These are phyloP conservation scores for Pholis gunnellus DNA, from an alignment of 2,113 vertebrate species.

Conservation along the genomic window DNA sequence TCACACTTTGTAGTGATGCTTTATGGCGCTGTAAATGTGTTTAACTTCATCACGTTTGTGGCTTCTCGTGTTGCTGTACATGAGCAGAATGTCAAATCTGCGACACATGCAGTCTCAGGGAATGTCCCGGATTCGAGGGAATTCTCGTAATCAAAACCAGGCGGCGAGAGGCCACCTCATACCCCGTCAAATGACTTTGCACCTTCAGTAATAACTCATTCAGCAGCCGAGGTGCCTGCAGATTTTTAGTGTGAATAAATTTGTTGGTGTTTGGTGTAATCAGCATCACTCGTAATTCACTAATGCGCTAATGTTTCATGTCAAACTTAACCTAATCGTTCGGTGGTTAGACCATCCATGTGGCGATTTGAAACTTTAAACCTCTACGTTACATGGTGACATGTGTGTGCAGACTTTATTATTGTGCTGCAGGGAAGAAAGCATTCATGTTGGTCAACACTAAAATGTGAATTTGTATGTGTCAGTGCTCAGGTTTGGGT, in stretches of 20 bases:
- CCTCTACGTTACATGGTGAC: background rate
- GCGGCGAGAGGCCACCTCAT: conserved; percentile 25
- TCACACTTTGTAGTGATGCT: conserved; percentile 12
- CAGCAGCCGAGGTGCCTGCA: background rate
- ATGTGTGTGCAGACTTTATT: too few relatives aligned
- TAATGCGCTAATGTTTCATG: conserved; percentile 13
- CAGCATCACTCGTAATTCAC: conserved; percentile 30
- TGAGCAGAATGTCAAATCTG: conserved; percentile 28
- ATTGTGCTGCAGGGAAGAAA: too few relatives aligned
- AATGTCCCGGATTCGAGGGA: conserved; percentile 23
- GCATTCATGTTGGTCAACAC: background rate
- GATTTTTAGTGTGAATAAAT: conserved; percentile 15
- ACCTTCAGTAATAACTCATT: conserved; percentile 31
- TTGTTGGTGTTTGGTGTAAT: conserved; percentile 21
- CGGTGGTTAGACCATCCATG: background rate
- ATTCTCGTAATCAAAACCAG: conserved; percentile 50
- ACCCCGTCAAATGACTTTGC: conserved; percentile 42
- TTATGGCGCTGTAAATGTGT: conserved; percentile 27
- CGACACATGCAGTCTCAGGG: background rate
- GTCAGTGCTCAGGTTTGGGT: background rate
- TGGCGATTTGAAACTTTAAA: background rate
- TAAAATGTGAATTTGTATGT: background rate
- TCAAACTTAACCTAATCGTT: background rate
- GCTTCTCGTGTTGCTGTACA: conserved; percentile 7
- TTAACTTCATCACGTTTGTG: conserved; percentile 13